Evolutionary conservation across 2,113 vertebrate genomes (phyloP).

Genomic region (Pimephales promelas): DNA sequence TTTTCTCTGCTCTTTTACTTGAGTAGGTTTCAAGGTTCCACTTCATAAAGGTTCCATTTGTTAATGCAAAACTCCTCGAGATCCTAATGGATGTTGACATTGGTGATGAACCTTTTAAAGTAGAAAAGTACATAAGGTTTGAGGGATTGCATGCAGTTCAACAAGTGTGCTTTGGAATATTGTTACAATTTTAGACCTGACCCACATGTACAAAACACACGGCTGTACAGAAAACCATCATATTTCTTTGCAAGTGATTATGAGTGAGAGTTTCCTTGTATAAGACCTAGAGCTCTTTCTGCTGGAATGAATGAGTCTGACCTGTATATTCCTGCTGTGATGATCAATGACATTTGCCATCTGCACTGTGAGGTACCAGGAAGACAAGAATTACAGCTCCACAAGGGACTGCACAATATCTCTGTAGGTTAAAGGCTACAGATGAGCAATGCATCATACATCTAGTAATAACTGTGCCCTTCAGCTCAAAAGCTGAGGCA

Average conservation of each 20-base stretch:
- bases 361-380: constrained; percentile 33
- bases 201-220: not conserved
- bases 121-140: not conserved
- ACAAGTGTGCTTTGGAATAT: not conserved
- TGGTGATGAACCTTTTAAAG: constrained; percentile 17
- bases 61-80: not conserved
- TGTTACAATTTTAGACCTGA: not conserved
- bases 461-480: constrained; percentile 33
- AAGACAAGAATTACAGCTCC: constrained; percentile 32
- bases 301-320: constrained; percentile 27
- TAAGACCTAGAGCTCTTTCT: constrained; percentile 14
- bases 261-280: not conserved
- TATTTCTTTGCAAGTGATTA: constrained; percentile 29
- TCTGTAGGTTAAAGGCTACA: constrained; percentile 24
- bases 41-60: not conserved
- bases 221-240: not conserved
- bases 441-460: constrained; percentile 29
- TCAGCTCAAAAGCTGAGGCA: constrained; percentile 15
- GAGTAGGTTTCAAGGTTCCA: not conserved
- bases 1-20: constrained; percentile 16
- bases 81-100: constrained; percentile 5
- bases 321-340: constrained; percentile 37
- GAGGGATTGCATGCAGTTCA: not conserved
- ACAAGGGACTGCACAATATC: constrained; percentile 26
- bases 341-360: constrained; percentile 46